phyloP scores from a whole-genome alignment of 2,113 vertebrate species.

The Larimichthys crocea region DNA sequence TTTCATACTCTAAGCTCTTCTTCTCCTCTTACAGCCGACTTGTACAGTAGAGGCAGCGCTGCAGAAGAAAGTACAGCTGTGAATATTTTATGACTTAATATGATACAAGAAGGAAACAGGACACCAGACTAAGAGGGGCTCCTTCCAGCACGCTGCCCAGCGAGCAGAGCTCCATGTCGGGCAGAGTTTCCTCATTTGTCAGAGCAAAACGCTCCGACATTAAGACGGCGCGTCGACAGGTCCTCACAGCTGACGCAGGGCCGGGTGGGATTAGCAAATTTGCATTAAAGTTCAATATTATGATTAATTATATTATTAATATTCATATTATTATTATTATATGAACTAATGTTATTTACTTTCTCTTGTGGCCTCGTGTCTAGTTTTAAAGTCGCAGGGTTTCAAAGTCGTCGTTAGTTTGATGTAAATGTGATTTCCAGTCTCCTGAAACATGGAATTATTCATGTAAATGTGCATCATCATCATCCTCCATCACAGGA shows the following conservation, averaged over 20 bases:
- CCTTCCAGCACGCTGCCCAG: background rate
- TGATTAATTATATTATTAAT: too few species aligned
- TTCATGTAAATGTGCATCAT: too few species aligned
- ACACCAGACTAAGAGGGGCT: constrained; percentile 42
- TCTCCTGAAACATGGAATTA: too few species aligned
- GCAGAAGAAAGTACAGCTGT: constrained; percentile 49
- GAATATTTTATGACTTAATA: constrained; percentile 67
- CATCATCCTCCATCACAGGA: background rate
- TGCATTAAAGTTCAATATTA: too few species aligned
- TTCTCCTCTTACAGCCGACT: constrained; percentile 12
- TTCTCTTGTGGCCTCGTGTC: too few species aligned
- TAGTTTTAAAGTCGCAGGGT: too few species aligned
- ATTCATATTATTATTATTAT: too few species aligned
- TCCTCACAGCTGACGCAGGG: background rate
- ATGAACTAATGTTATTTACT: too few species aligned
- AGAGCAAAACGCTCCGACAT: too few species aligned
- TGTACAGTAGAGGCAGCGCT: constrained; percentile 3
- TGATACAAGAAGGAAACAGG: constrained; percentile 43
- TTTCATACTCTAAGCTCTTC: background rate
- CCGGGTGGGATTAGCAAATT: too few species aligned
- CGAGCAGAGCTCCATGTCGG: background rate
- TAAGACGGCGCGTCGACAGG: background rate
- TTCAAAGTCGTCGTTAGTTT: too few species aligned
- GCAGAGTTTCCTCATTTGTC: background rate
- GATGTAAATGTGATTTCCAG: too few species aligned